These are phyloP conservation scores for Anthrax anthrax DNA, from an alignment of 2,888 invertebrate genomes.

Conservation along the genomic window DNA sequence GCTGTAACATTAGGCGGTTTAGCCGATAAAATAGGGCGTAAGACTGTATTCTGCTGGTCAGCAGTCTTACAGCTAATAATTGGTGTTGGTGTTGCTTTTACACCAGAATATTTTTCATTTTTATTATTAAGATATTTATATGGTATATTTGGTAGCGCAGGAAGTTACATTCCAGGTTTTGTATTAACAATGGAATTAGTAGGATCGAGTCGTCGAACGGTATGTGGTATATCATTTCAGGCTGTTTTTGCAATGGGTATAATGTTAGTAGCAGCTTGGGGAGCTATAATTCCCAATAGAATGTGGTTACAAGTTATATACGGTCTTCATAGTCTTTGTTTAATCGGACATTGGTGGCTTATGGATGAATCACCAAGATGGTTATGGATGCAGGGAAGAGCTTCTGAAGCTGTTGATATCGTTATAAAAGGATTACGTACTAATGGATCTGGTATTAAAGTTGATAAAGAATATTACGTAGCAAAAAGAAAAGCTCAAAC, in stretches of 20 bases:
- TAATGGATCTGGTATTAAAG: conserved; percentile 46
- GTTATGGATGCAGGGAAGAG: conserved; percentile 71
- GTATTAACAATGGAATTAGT: conserved; percentile 68
- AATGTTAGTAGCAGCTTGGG: conserved; percentile 74
- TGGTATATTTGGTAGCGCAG: conserved; percentile 73
- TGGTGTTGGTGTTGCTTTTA: conserved; percentile 59
- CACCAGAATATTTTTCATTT: conserved; percentile 62
- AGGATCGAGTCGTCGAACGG: conserved; percentile 62
- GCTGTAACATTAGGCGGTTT: conserved; percentile 62
- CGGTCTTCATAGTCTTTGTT: conserved; percentile 56
- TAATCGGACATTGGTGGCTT: conserved; percentile 72
- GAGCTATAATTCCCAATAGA: conserved; percentile 56
- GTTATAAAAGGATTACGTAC: conserved; percentile 60
- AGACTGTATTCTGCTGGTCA: conserved; percentile 63
- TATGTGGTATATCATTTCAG: conserved; percentile 68
- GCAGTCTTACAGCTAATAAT: conserved; percentile 55
- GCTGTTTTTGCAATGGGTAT: conserved; percentile 65
- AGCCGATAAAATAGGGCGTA: conserved; percentile 68
- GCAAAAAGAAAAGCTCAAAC: conserved; percentile 38
- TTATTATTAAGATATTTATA: conserved; percentile 52
- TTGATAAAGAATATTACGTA: conserved; percentile 52
- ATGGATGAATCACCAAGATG: conserved; percentile 82
- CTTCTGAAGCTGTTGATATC: conserved; percentile 57
- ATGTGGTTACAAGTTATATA: conserved; percentile 63
- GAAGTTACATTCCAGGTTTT: conserved; percentile 40